Conservation (phyloP, 2,113 vertebrate genomes). For the Chionomys nivalis region DNA sequence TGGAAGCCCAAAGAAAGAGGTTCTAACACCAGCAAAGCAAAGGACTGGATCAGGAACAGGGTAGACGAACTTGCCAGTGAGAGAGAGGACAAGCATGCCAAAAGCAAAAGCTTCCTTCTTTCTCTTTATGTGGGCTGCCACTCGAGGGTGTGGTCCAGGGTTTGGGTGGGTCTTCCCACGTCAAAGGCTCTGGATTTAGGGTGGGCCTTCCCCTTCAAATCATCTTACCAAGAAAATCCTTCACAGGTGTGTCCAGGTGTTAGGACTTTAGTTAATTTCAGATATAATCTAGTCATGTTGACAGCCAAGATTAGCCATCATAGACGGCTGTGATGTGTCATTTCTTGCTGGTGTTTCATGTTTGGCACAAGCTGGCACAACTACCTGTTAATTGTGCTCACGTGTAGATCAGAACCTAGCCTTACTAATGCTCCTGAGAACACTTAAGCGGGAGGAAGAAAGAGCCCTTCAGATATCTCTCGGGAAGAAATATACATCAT, state of each 20-base stretch:
- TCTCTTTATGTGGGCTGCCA: background rate
- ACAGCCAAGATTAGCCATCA: background rate
- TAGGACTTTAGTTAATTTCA: background rate
- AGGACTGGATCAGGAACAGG: background rate
- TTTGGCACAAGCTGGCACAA: background rate
- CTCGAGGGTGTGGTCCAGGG: background rate
- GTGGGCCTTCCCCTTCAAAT: background rate
- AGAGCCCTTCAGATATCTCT: background rate
- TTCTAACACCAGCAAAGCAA: background rate
- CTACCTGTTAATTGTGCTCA: background rate
- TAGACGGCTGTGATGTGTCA: background rate
- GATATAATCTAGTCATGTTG: background rate
- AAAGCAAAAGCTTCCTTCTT: background rate
- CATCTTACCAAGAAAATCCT: background rate
- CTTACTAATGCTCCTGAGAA: background rate
- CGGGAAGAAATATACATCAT: background rate
- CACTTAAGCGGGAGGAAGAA: background rate
- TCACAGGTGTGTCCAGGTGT: background rate
- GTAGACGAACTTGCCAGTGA: background rate
- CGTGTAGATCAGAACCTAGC: background rate
- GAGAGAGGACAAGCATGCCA: background rate
- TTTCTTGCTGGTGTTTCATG: background rate
- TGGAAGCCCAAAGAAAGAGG: background rate
- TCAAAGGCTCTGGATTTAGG: background rate
- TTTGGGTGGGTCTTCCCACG: background rate